Evolutionary conservation across 2,113 vertebrate genomes (phyloP), one percentile per base, ranked within the genome.

Genomic region (Poeciliopsis occidentalis): DNA sequence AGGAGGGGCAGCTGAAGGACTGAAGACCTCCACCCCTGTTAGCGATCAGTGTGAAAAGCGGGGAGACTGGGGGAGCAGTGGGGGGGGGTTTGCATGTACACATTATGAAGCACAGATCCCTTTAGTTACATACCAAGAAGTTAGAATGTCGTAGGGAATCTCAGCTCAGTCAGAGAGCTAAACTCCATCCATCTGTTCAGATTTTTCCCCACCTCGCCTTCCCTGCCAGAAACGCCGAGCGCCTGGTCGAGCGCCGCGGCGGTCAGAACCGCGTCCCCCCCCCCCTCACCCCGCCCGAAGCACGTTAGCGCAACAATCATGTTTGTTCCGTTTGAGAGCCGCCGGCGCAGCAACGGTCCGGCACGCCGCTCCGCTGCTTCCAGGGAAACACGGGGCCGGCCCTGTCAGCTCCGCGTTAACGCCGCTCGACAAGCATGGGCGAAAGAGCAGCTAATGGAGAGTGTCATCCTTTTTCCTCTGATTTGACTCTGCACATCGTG

Each of bases 21-120:
- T 44, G 67, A 69, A 30, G 41, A 54, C 80, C 78, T 54, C 30
- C 34, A 34, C 34, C 34, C 34, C 2, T 8, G 2, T 34, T 81
- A 30, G 15, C 0, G 2, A 76, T 63, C 34, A 47, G 29, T 73
- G 64, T 73, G 34, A 64, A 60, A 26, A 27, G 62, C 34, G 34
- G 34, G 34, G 34, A 10, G 34, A 34, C 34, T 32, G 57, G 44
- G 54, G 26, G 0, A 1, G 27, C 1, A 27, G 27, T 27, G 62
- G 26, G 39, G 37, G 31, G 26, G 29, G 44, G 51, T 15, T 26
- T 57, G 62, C 63, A 47, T 63, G 22, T 71, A 71, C 64, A 69
- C 74, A 80, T 76, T 54, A 84, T 75, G 75, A 93, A 89, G 90
- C 90, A 89, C 90, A 88, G 79, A 87, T 89, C 87, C 86, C 89